phyloP scores from a whole-genome alignment of 2,888 invertebrate genomes.

The Thymelicus sylvestris region DNA sequence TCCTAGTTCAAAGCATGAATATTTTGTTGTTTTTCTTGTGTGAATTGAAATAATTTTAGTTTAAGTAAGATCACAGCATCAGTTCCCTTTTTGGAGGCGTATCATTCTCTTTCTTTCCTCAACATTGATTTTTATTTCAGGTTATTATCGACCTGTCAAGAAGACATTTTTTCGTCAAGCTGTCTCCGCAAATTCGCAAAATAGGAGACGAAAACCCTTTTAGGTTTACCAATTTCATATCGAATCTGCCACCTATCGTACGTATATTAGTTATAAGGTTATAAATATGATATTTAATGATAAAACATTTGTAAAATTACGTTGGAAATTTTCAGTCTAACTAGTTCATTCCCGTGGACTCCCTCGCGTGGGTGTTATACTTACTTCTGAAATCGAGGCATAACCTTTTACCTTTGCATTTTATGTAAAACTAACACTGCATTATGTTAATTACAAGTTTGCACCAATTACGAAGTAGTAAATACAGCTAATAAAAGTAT shows the following conservation, averaged over 20 bases:
- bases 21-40: constrained; percentile 21
- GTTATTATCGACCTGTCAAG: constrained; percentile 84
- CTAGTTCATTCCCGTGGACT: constrained; percentile 36
- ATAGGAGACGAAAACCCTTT: constrained; percentile 84
- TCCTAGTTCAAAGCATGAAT: neutral
- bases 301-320: neutral
- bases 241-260: constrained; percentile 84
- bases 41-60: neutral
- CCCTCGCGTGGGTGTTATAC: constrained; percentile 44
- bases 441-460: neutral
- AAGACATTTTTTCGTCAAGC: constrained; percentile 79
- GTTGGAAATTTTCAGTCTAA: constrained; percentile 14
- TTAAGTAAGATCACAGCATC: constrained; percentile 11
- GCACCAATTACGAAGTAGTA: neutral
- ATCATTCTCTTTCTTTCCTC: constrained; percentile 46
- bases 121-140: constrained; percentile 83
- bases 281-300: neutral
- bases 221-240: constrained; percentile 83
- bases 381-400: constrained; percentile 4
- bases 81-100: neutral
- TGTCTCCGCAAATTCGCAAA: constrained; percentile 78
- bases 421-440: constrained; percentile 7
- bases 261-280: constrained; percentile 49
- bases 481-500: neutral
- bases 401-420: constrained; percentile 28